Conservation (phyloP, 2,113 vertebrate species). For the Calypte anna region DNA sequence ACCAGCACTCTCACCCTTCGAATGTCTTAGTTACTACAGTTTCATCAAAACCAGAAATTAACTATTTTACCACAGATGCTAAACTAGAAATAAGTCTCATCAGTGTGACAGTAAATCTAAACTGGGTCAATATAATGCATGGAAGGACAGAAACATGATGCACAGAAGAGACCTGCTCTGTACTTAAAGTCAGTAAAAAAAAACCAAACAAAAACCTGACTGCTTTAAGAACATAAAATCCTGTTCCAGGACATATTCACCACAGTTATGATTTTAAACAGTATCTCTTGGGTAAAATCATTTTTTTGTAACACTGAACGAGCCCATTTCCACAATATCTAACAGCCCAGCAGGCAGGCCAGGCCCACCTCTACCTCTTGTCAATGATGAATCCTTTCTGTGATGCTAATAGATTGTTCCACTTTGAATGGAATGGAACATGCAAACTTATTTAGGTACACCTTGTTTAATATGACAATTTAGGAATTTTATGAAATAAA, state of each 20-base stretch:
- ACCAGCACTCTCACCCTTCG: not conserved
- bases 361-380: slow-evolving; percentile 39
- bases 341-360: slow-evolving; percentile 60
- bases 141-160: not conserved
- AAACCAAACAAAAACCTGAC: not conserved
- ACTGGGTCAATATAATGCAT: not conserved
- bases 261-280: not conserved
- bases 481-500: not conserved
- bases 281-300: not conserved
- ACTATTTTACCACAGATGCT: not conserved
- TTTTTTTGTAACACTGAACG: slow-evolving; percentile 13
- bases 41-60: not conserved
- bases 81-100: not conserved
- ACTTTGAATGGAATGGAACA: slow-evolving; percentile 29
- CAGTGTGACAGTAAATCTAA: not conserved
- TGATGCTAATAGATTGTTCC: slow-evolving; percentile 44
- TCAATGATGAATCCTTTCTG: slow-evolving; percentile 48
- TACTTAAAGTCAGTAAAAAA: not conserved
- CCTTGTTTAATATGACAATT: slow-evolving; percentile 61
- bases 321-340: slow-evolving; percentile 43
- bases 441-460: slow-evolving; percentile 62
- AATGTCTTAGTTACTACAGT: not conserved
- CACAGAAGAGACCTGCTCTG: not conserved
- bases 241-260: not conserved
- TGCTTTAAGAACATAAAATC: not conserved